Evolutionary conservation across 1,140 invertebrate genomes (phyloP).

Genomic region (Ooceraea biroi): DNA sequence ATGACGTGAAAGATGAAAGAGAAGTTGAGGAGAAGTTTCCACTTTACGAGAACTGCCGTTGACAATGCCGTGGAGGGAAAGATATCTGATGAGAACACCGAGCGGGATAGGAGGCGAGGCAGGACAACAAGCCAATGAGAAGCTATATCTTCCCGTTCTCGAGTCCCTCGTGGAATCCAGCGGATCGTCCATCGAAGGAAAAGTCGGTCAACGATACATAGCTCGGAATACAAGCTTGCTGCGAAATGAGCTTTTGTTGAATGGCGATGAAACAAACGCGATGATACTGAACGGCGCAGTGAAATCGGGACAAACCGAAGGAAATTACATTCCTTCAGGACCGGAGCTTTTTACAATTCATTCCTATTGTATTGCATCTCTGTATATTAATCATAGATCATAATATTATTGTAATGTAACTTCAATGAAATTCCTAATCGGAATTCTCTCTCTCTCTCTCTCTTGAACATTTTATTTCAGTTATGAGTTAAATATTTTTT

Average conservation of each 20-base stretch:
- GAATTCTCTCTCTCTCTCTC: too few species aligned
- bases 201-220: slow-evolving; percentile 73
- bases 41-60: slow-evolving; percentile 71
- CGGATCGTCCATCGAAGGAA: slow-evolving; percentile 71
- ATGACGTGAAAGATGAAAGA: slow-evolving; percentile 6
- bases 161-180: slow-evolving; percentile 42
- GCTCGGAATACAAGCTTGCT: slow-evolving; percentile 37
- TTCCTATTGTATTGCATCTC: slow-evolving; percentile 22
- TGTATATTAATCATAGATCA: neutral
- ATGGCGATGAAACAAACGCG: slow-evolving; percentile 47
- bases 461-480: neutral
- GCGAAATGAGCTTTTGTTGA: slow-evolving; percentile 57
- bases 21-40: slow-evolving; percentile 51
- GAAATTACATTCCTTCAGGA: slow-evolving; percentile 53
- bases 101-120: slow-evolving; percentile 29
- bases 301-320: slow-evolving; percentile 55
- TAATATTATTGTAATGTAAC: neutral
- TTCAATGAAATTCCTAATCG: neutral
- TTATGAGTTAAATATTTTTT: neutral
- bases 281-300: neutral
- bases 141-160: slow-evolving; percentile 31
- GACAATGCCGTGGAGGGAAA: slow-evolving; percentile 69
- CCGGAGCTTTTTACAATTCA: slow-evolving; percentile 55
- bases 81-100: slow-evolving; percentile 68
- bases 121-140: slow-evolving; percentile 30